Conservation (phyloP, 2,113 vertebrate genomes). For the Pachycephala philippinensis region DNA sequence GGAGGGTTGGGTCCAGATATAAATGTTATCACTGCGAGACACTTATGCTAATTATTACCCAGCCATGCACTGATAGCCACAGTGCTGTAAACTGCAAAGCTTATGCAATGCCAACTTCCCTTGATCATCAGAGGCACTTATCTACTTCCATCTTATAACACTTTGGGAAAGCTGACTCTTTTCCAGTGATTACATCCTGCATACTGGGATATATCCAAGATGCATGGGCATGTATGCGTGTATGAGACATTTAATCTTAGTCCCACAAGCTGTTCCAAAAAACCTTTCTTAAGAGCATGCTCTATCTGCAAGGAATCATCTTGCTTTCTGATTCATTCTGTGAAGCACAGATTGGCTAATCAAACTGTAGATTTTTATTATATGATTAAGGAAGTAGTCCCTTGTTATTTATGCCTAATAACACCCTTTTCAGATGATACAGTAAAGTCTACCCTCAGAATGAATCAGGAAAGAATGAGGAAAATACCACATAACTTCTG, state of each 20-base stretch:
- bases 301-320: not conserved
- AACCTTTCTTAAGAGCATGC: not conserved
- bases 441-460: constrained; percentile 5
- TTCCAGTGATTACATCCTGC: not conserved
- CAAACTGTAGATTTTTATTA: not conserved
- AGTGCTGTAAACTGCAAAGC: not conserved
- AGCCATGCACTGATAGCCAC: not conserved
- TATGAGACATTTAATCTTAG: not conserved
- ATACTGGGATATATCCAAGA: not conserved
- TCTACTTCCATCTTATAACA: not conserved
- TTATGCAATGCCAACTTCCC: not conserved
- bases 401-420: constrained; percentile 13
- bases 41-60: not conserved
- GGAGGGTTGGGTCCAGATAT: not conserved
- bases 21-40: not conserved
- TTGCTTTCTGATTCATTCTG: constrained; percentile 15
- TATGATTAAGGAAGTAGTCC: not conserved
- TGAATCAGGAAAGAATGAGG: not conserved
- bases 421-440: not conserved
- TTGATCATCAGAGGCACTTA: not conserved
- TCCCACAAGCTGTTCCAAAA: constrained; percentile 1
- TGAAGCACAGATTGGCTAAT: constrained; percentile 12
- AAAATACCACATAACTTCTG: not conserved
- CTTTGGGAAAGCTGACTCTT: not conserved
- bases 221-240: not conserved